Base-by-base conservation (phyloP, 30 jellyfish, hydroid and myxozoan genomes). In the Aurelia sp. region DNA sequence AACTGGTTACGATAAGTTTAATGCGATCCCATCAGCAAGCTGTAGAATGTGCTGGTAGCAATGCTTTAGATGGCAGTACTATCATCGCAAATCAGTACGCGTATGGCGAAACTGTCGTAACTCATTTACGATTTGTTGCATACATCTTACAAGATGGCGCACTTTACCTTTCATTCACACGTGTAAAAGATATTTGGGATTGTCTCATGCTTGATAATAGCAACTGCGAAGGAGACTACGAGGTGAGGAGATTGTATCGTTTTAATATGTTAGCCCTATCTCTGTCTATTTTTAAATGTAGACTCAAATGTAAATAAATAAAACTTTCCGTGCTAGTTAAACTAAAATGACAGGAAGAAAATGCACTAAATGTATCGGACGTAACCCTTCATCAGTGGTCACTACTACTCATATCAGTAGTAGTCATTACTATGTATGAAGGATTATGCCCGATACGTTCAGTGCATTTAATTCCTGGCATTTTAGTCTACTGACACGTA, bases 181-280 rank as follows among this genome's bases (percentile, higher is more conserved):
- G 97, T 15, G 96, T 87, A 12, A 94, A 89, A 71, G 99, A 94
- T 13, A 94, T 94, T 23, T 94, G 99, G 99, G 97, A 89, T 71
- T 94, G 99, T 64, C 91, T 94, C 41, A 85, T 94, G 97, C 67
- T 78, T 76, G 93, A 94, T 69, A 88, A 67, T 66, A 71, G 52
- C 19, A 89, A 85, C 86, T 94, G 99, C 87, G 96, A 89, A 18
- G 99, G 97, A n/a, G 97, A 89, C 81, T 89, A 50, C 64, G 99
- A 94, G 96, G 99, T 94, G 27, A 35, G 69, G 13, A 44, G 13
- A 1, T 44, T 6, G 55, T 44, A 0, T 44, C 10, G 15, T 44
- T n/a, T n/a, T n/a, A n/a, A n/a, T n/a, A n/a, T n/a, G n/a, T n/a
- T n/a, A n/a, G n/a, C n/a, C n/a, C n/a, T n/a, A n/a, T n/a, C n/a